These are phyloP conservation scores for Resseliella maxima DNA, from an alignment of 2,888 invertebrate genomes.

Conservation along the genomic window DNA sequence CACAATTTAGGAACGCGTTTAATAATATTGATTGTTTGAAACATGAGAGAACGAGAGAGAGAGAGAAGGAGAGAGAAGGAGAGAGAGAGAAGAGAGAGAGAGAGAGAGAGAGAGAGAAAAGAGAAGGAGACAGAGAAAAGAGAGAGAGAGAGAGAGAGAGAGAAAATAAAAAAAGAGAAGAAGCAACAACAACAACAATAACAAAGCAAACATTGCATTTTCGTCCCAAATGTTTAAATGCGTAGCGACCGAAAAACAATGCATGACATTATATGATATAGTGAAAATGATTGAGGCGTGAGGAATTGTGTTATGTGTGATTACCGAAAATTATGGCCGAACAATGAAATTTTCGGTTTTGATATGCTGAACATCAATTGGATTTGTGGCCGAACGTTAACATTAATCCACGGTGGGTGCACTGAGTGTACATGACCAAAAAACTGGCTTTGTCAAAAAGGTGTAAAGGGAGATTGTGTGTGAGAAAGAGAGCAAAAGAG, in stretches of 20 bases:
- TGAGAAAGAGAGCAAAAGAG: background rate
- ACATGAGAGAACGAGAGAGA: too few relatives aligned
- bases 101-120: too few relatives aligned
- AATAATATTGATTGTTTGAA: slow-evolving; percentile 7
- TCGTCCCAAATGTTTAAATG: background rate
- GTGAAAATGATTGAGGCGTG: slow-evolving; percentile 51
- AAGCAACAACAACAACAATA: too few relatives aligned
- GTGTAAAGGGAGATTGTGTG: background rate
- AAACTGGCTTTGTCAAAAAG: background rate
- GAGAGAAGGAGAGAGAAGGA: too few relatives aligned
- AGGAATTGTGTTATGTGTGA: slow-evolving; percentile 51
- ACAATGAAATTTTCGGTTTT: slow-evolving; percentile 41
- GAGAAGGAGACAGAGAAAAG: too few relatives aligned
- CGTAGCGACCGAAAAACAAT: background rate
- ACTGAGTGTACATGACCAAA: background rate
- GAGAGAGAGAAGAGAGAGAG: too few relatives aligned
- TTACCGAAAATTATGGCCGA: slow-evolving; percentile 52
- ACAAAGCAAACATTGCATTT: slow-evolving; percentile 13
- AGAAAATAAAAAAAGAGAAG: too few relatives aligned
- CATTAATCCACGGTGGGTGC: slow-evolving; percentile 38
- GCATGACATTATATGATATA: background rate
- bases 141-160: too few relatives aligned
- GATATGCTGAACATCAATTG: slow-evolving; percentile 43
- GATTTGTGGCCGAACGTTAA: slow-evolving; percentile 32
- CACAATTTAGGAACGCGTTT: background rate